A percentile compares a stretch with the other conserved stretches of the same genome.
Conservation (phyloP, 2,113 vertebrate species). For the Eudorcas thomsonii region DNA sequence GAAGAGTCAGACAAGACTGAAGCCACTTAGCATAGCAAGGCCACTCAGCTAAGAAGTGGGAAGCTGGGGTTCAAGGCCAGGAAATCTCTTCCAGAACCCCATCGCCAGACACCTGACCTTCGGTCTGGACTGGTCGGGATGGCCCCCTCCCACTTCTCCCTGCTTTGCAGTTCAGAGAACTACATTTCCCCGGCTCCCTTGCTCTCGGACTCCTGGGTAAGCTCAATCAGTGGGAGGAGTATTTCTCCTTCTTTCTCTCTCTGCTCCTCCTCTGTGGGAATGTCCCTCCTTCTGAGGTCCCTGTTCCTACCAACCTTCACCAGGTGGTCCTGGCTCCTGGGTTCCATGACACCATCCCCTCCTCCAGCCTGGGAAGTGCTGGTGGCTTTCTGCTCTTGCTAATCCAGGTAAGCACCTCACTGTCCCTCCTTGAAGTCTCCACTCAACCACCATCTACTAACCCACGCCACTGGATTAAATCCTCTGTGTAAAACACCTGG, state of each 20-base stretch:
- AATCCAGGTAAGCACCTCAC: neutral
- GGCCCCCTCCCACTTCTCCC: neutral
- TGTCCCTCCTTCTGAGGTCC: neutral
- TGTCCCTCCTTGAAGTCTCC: neutral
- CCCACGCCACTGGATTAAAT: neutral
- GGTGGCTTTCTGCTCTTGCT: neutral
- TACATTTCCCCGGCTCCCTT: neutral
- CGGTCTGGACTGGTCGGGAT: neutral
- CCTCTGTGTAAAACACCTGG: neutral
- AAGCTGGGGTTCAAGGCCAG: neutral
- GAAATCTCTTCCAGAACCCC: neutral
- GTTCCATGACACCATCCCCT: fast-evolving
- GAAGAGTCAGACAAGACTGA: neutral
- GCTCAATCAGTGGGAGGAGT: neutral
- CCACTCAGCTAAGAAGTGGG: neutral
- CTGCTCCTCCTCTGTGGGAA: neutral
- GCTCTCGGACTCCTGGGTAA: neutral
- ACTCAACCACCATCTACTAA: neutral
- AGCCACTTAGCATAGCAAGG: neutral
- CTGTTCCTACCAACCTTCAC: neutral
- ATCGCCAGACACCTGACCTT: neutral
- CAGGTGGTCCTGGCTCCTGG: neutral
- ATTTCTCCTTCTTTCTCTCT: neutral
- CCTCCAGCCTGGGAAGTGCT: neutral
- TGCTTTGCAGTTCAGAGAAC: neutral